phyloP scores from a whole-genome alignment of 1,140 invertebrate species.

The Branchinecta lindahli region DNA sequence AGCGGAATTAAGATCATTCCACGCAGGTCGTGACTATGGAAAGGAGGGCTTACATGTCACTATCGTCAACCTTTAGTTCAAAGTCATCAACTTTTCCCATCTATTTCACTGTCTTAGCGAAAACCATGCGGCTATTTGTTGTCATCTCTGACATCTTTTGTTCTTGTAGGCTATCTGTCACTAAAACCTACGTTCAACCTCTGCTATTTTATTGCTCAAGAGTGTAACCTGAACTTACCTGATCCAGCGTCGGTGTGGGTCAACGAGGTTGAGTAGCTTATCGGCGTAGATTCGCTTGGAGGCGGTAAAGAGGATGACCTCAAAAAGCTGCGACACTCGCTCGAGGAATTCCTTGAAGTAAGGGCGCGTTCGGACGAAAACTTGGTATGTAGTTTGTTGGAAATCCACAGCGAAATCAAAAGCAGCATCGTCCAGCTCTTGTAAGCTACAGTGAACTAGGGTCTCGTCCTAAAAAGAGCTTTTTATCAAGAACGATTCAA shows the following conservation, averaged over 20 bases:
- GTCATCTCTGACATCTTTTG: too few species aligned
- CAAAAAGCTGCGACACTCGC: constrained; percentile 70
- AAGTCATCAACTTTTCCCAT: too few species aligned
- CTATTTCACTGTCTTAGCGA: too few species aligned
- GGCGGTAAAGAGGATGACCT: constrained; percentile 91
- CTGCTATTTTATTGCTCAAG: too few species aligned
- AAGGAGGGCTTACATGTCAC: too few species aligned
- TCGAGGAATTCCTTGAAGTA: constrained; percentile 83
- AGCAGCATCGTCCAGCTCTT: constrained; percentile 75
- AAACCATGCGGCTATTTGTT: not conserved
- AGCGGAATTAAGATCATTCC: too few species aligned
- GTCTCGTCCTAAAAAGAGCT: constrained; percentile 63
- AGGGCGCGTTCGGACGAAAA: constrained; percentile 81
- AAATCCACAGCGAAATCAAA: constrained; percentile 89
- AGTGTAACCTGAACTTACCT: constrained; percentile 46
- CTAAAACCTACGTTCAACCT: too few species aligned
- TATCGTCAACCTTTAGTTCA: too few species aligned
- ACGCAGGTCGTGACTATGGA: too few species aligned
- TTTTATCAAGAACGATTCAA: constrained; percentile 12
- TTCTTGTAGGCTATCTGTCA: too few species aligned
- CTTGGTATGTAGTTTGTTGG: constrained; percentile 74
- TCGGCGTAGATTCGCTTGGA: constrained; percentile 92
- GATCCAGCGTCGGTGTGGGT: constrained; percentile 73
- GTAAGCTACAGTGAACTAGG: constrained; percentile 83
- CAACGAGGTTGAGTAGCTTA: constrained; percentile 79